phyloP scores from a whole-genome alignment of 2,888 invertebrate species.

The Pocota personata region DNA sequence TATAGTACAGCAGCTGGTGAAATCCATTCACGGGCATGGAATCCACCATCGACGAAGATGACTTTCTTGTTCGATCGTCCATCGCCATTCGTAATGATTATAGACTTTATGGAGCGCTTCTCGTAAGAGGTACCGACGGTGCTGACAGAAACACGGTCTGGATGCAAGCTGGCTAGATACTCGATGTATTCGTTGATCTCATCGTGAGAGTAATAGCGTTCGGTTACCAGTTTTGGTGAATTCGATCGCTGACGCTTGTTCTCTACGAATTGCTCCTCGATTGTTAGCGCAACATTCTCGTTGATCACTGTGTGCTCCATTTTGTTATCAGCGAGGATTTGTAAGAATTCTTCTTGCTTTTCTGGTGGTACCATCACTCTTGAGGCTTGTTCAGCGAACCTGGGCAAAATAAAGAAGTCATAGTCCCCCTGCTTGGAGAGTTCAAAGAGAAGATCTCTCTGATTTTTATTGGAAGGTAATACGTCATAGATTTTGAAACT shows the following conservation, averaged over 20 bases:
- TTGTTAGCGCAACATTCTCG: conserved; percentile 76
- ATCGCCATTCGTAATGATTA: conserved; percentile 85
- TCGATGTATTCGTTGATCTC: conserved; percentile 84
- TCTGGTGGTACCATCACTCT: conserved; percentile 77
- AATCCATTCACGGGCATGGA: conserved; percentile 89
- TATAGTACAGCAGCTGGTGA: conserved; percentile 86
- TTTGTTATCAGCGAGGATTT: conserved; percentile 63
- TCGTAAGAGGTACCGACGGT: conserved; percentile 86
- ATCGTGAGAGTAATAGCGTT: conserved; percentile 77
- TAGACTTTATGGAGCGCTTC: conserved; percentile 84
- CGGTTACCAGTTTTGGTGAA: conserved; percentile 75
- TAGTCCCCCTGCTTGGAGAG: conserved; percentile 75
- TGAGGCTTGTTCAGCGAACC: conserved; percentile 73
- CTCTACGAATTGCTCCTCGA: conserved; percentile 76
- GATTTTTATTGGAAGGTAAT: conserved; percentile 29
- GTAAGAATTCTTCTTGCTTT: conserved; percentile 74
- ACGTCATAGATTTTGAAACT: conserved; percentile 79
- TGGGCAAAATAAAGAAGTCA: conserved; percentile 77
- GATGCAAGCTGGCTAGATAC: conserved; percentile 83
- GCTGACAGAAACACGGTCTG: conserved; percentile 84
- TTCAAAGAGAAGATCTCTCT: conserved; percentile 74
- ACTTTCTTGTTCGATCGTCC: conserved; percentile 83
- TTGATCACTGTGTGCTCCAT: conserved; percentile 75
- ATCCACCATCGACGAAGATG: conserved; percentile 84
- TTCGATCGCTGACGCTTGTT: conserved; percentile 72